A percentile compares a stretch with the other conserved stretches of the same genome.
Evolutionary conservation across 2,113 vertebrate genomes (phyloP).

Genomic region (Canis aureus): DNA sequence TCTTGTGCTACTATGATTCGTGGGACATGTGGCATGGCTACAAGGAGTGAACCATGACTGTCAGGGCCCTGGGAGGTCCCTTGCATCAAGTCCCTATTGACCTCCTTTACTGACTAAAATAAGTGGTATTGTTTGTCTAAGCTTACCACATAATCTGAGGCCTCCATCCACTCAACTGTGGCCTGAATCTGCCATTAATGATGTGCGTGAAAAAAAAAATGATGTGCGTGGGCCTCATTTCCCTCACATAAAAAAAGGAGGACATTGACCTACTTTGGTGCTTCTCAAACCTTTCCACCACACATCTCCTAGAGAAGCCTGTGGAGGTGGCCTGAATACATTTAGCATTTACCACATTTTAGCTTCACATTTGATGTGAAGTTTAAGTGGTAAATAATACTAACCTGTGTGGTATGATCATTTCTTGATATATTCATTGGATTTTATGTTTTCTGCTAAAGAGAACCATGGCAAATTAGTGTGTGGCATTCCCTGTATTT

Average conservation of each 20-base stretch:
- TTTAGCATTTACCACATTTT: neutral
- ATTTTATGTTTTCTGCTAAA: neutral
- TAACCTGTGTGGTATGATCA: neutral
- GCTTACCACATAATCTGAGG: neutral
- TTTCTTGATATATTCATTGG: conserved; percentile 5
- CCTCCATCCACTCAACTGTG: neutral
- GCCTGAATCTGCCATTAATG: conserved; percentile 31
- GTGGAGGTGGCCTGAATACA: conserved; percentile 1
- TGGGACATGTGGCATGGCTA: neutral
- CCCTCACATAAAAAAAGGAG: conserved; percentile 6
- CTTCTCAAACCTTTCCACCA: neutral
- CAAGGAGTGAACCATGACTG: neutral
- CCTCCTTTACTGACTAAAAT: neutral
- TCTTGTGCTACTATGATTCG: neutral
- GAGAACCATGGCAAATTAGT: neutral
- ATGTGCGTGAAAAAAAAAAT: neutral
- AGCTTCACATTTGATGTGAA: neutral
- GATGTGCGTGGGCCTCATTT: neutral
- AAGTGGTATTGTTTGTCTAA: neutral
- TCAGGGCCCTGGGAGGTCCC: neutral
- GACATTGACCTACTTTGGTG: neutral
- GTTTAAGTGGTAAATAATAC: conserved; percentile 36
- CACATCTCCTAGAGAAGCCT: neutral
- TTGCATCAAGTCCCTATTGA: neutral
- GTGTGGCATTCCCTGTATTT: neutral